Base-by-base conservation (phyloP, 2,797 vertebrate species). In the Sebastes taczanowskii region DNA sequence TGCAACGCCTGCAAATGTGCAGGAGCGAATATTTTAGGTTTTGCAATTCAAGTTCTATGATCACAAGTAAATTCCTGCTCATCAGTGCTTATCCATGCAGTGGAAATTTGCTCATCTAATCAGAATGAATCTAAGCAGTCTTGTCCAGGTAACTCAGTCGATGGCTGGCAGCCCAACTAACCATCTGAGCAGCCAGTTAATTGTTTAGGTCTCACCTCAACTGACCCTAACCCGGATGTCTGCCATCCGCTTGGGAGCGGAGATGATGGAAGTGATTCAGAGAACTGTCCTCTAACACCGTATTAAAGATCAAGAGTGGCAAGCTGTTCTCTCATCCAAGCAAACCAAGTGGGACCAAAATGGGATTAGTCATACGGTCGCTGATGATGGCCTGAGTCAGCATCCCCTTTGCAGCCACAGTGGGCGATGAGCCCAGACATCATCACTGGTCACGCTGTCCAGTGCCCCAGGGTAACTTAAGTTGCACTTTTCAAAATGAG, bases 1-100 rank as follows among this genome's bases (percentile, higher is more conserved):
- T 73, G 59, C 82, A 77, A 69, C 71, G 77, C 62, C 62, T 80
- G 38, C 71, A 65, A 81, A 77, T 59, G 58, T 70, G 49, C 75
- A 88, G 64, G 42, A 34, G 52, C 4, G 11, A 60, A 67, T 59
- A 46, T 67, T 81, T 53, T 35, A 60, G 49, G 42, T 83, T 89
- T 86, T 75, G 72, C 77, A 53, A 65, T 83, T 79, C 20, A 34
- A 42, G 22, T 59, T 64, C 42, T 85, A 5, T 86, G 59, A 86
- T 86, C 34, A 71, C 10, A 69, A 77, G 35, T 72, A 82, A 86
- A 86, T 86, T 71, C 77, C 58, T 52, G 2, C 32, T 81, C 62
- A 76, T 86, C 74, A 61, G 73, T 76, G 60, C 53, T 71, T 77
- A 86, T 74, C 55, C 74, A 49, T 81, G 74, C 66, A 61, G 13